phyloP scores from a whole-genome alignment of 2,888 invertebrate species.

The Stegophylla sp. region DNA sequence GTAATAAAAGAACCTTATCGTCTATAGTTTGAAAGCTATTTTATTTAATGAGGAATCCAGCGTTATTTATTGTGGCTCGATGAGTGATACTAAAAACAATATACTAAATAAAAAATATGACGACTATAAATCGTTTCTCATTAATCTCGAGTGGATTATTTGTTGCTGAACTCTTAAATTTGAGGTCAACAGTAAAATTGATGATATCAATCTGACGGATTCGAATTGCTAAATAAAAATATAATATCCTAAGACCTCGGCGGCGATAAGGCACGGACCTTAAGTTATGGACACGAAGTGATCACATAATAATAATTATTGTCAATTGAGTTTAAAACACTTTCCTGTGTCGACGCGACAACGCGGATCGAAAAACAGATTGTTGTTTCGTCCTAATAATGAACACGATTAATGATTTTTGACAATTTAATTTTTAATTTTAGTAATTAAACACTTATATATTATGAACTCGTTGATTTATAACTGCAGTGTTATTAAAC shows the following conservation, averaged over 20 bases:
- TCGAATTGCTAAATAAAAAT: neutral
- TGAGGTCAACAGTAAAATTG: constrained; percentile 21
- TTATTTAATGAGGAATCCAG: too few relatives aligned
- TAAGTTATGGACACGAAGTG: too few relatives aligned
- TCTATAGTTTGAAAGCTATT: too few relatives aligned
- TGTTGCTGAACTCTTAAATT: constrained; percentile 14
- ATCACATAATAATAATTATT: neutral
- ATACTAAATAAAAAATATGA: too few relatives aligned
- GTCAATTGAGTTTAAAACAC: too few relatives aligned
- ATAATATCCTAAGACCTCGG: too few relatives aligned
- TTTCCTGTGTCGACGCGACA: neutral
- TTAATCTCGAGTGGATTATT: neutral
- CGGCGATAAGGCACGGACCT: too few relatives aligned
- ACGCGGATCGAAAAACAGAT: neutral
- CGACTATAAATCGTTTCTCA: too few relatives aligned
- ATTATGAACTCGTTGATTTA: neutral
- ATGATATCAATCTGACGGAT: constrained; percentile 28
- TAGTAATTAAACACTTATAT: neutral
- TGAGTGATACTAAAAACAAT: too few relatives aligned
- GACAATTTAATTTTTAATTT: neutral
- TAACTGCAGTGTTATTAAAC: neutral
- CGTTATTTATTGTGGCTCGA: too few relatives aligned
- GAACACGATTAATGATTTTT: too few relatives aligned
- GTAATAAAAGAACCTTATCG: neutral
- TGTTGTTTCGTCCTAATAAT: too few relatives aligned